Evolutionary conservation across 2,888 invertebrate genomes (phyloP).

Genomic region (Morpho achilles): DNA sequence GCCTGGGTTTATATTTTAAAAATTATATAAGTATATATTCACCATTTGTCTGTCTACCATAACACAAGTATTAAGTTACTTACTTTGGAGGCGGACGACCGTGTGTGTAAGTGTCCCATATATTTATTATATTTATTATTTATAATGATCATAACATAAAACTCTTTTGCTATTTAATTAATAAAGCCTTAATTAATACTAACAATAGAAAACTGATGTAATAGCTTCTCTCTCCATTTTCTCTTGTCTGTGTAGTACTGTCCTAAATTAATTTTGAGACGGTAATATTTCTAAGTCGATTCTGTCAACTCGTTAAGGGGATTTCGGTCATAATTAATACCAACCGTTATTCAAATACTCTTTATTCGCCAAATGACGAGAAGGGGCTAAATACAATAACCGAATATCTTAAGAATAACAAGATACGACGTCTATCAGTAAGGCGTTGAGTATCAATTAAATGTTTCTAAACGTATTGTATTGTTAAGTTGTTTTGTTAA

Average conservation of each 20-base stretch:
- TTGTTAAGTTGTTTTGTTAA: too few relatives aligned
- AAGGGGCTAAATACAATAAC: conserved; percentile 42
- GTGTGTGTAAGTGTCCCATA: too few relatives aligned
- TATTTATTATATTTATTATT: too few relatives aligned
- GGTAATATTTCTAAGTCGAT: conserved; percentile 42
- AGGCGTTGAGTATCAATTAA: conserved; percentile 15
- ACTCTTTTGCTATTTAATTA: too few relatives aligned
- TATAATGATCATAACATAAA: too few relatives aligned
- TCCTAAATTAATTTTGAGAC: conserved; percentile 13
- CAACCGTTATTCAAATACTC: conserved; percentile 66
- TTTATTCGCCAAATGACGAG: conserved; percentile 47
- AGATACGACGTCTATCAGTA: conserved; percentile 16
- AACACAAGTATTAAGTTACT: too few relatives aligned
- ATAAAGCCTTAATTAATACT: too few relatives aligned
- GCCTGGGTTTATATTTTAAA: too few relatives aligned
- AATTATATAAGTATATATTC: too few relatives aligned
- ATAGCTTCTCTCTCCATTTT: background rate
- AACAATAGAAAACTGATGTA: conserved; percentile 3
- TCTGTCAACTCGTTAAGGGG: conserved; percentile 46
- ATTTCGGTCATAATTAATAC: conserved; percentile 63
- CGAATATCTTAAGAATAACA: conserved; percentile 43
- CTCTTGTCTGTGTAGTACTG: background rate
- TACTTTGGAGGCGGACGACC: too few relatives aligned
- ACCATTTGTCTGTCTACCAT: too few relatives aligned
- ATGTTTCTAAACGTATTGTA: background rate